Evolutionary conservation across 2,888 invertebrate species (phyloP), one percentile per base, ranked within the genome.

Genomic region (Amphipyra tragopoginis): DNA sequence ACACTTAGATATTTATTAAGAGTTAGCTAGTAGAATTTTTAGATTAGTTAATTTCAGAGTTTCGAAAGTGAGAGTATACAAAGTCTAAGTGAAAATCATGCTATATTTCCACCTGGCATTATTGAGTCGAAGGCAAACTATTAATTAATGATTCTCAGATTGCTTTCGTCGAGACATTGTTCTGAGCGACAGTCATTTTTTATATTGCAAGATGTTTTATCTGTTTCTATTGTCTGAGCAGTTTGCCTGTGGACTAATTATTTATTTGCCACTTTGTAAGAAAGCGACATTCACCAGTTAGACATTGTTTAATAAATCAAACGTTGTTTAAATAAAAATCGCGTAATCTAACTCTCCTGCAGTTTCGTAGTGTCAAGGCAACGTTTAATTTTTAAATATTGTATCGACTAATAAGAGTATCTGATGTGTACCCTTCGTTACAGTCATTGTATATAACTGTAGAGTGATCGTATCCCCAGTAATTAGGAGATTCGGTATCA

Each of bases 401-500:
- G 76, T 87, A 86, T 85, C 80, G 77, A 80, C 82, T 83, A 81
- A 82, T 88, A 87, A 86, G 81, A 84, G 78, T 86, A 87, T 88
- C 86, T 82, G 83, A 89, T 82, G 85, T 91, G 86, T 90, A 90
- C 81, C 83, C 84, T 87, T 81, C 77, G 83, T 86, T 81, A 85
- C 86, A 81, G 74, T 87, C 85, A 87, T 88, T 93, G 92, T 94
- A 93, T 90, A 93, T 93, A 93, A 82, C 84, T 86, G 82, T 93
- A 93, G 92, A 88, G 91, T 91, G 91, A 87, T 90, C 86, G 91
- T 93, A 88, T 88, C 86, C 90, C 90, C 80, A 81, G 80, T 90
- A 84, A 85, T 88, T 91, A 91, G 88, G 86, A 86, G 83, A 89
- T 87, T 89, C 82, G 86, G 87, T 89, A 87, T 89, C 90, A 83